Percentiles rank a stretch among this genome's conserved stretches.
These are phyloP conservation scores for Psammodynastes pulverulentus DNA, from an alignment of 2,113 vertebrate genomes.

Conservation along the genomic window DNA sequence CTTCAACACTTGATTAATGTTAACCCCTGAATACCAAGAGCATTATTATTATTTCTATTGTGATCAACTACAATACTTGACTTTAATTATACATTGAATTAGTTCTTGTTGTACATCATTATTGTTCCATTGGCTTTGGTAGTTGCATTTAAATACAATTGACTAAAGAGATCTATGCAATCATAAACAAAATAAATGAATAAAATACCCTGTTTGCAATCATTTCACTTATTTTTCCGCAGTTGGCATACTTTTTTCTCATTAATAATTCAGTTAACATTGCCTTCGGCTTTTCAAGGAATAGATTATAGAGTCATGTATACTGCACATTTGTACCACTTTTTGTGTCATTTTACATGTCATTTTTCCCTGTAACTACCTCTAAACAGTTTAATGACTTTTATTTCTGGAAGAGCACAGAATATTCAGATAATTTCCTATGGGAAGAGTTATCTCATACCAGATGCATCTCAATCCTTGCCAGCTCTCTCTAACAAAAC, in stretches of 20 bases:
- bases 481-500: neutral
- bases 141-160: neutral
- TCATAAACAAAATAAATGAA: neutral
- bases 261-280: neutral
- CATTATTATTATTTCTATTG: neutral
- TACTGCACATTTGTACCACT: neutral
- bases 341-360: neutral
- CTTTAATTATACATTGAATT: neutral
- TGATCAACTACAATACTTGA: neutral
- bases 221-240: neutral
- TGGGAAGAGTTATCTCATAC: neutral
- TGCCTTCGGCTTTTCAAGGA: neutral
- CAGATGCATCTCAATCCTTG: neutral
- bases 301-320: neutral
- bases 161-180: neutral
- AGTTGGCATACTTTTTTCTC: neutral
- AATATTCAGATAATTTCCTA: neutral
- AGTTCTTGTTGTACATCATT: neutral
- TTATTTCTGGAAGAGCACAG: neutral
- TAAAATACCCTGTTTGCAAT: neutral
- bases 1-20: neutral
- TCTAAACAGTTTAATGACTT: neutral
- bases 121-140: neutral
- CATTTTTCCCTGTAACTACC: neutral
- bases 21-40: neutral